Base-by-base conservation (phyloP, 2,888 invertebrate species). In the Stomorhina lunata region DNA sequence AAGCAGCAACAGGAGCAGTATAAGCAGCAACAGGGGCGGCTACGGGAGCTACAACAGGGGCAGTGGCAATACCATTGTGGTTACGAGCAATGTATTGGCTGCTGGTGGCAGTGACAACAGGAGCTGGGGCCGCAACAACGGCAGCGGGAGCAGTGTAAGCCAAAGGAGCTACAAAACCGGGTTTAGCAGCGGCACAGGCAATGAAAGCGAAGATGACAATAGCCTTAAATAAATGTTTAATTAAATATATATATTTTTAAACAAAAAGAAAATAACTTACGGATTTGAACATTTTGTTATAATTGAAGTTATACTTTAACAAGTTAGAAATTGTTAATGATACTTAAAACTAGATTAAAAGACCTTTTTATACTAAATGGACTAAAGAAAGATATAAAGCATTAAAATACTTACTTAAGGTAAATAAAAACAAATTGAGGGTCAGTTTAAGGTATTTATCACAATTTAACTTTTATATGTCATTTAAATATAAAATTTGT, bases 31-130 rank as follows among this genome's bases (percentile, higher is more conserved):
- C 43, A 32, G 79, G 72, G 17, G 86, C 84, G 34, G 84, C 20
- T 7, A 55, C 75, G 0, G 85, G 79, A 40, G 85, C 81, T 7
- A 87, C 29, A 27, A 88, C 71, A 2, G 88, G 86, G 9, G 87
- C 85, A 0, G 43, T 45, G 4, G 63, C 77, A 69, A 79, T 66
- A 9, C 72, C 72, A 85, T 88, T 88, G 84, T 85, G 85, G 73
- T 88, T 88, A 10, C 88, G 84, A 34, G 88, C 87, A 84, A 88
- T 59, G 77, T 86, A 86, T 80, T 88, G 88, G 66, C 86, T 88
- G n/a, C 88, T 88, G 43, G 88, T 86, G 22, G 88, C 87, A 50
- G 87, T 86, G 0, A 86, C 81, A 29, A 53, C 43, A 7, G 59
- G 37, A 6, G 68, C 40, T 5, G 68, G 68, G n/a, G 80, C 81